Conservation (phyloP, 2,797 vertebrate species). For the Lacerta viridis region DNA sequence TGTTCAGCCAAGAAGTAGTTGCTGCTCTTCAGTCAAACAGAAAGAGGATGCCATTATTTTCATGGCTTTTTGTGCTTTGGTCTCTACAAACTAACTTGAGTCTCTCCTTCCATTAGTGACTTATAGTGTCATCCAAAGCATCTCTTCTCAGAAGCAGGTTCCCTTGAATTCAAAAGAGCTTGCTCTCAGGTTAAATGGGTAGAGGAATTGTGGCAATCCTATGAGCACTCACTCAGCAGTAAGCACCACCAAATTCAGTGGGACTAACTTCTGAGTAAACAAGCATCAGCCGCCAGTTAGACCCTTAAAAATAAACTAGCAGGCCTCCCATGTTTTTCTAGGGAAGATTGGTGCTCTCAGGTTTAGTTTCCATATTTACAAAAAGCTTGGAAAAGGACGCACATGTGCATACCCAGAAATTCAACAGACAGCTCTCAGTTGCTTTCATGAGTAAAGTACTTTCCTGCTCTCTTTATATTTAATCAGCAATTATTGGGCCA, state of each 20-base stretch:
- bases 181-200: background rate
- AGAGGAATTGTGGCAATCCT: background rate
- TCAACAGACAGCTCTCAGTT: background rate
- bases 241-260: too few species aligned
- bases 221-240: background rate
- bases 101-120: background rate
- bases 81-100: background rate
- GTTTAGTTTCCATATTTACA: background rate
- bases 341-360: background rate
- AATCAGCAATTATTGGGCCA: background rate
- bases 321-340: background rate
- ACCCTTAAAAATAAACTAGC: background rate
- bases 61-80: background rate
- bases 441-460: background rate
- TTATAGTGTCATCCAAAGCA: rapidly evolving
- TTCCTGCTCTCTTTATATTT: background rate
- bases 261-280: background rate
- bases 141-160: too few species aligned
- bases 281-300: background rate
- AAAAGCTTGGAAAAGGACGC: background rate
- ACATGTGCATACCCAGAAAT: too few species aligned
- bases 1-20: background rate
- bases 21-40: too few species aligned
- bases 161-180: too few species aligned
- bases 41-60: background rate